Conservation (phyloP, 2,888 invertebrate species). For the Sesia apiformis region DNA sequence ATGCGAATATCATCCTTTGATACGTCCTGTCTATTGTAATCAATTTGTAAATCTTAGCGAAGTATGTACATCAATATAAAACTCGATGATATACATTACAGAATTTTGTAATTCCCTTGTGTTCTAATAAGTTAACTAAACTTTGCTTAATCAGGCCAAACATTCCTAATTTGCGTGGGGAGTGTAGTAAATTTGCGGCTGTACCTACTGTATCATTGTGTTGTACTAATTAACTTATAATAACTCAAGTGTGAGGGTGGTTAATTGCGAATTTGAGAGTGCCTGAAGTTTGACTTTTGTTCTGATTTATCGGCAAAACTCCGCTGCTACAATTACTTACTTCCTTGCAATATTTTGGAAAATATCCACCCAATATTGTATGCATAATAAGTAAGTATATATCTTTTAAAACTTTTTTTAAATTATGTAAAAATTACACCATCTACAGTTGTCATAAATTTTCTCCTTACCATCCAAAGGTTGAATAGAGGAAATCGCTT, state of each 20-base stretch:
- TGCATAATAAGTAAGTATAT: background rate
- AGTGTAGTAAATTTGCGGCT: slow-evolving; percentile 19
- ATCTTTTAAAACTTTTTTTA: no score
- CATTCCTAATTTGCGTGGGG: slow-evolving; percentile 27
- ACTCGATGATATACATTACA: background rate
- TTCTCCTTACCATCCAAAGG: no score
- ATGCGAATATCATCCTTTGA: no score
- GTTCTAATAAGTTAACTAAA: slow-evolving; percentile 18
- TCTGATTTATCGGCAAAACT: slow-evolving; percentile 13
- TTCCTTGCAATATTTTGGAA: no score
- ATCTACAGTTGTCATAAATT: no score
- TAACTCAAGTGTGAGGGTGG: slow-evolving; percentile 24
- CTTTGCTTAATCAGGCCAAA: slow-evolving; percentile 33
- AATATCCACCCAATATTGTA: background rate
- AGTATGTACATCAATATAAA: no score
- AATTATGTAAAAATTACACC: no score
- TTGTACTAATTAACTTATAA: slow-evolving; percentile 35
- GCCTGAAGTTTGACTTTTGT: slow-evolving; percentile 10
- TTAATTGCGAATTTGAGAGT: slow-evolving; percentile 24
- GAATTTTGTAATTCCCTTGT: background rate
- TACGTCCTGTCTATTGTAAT: no score
- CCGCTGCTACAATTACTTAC: background rate
- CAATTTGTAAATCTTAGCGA: no score
- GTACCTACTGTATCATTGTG: slow-evolving; percentile 23
- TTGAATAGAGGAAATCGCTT: no score